These are phyloP conservation scores for Zosterops pallidus DNA, from an alignment of 2,113 vertebrate genomes.

Conservation along the genomic window DNA sequence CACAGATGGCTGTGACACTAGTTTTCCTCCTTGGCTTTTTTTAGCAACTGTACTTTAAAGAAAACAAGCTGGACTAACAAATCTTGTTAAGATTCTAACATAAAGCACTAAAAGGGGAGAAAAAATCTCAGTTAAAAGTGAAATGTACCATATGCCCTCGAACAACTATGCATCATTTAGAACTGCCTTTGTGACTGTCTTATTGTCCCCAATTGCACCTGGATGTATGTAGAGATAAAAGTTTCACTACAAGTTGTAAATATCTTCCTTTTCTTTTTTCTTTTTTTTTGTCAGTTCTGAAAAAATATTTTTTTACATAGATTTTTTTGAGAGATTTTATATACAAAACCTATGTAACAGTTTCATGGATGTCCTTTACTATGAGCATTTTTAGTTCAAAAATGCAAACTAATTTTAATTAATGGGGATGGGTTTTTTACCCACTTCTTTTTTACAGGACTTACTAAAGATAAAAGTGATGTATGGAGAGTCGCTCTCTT, in stretches of 20 bases:
- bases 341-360: constrained; percentile 1
- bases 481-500: neutral
- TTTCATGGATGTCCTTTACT: neutral
- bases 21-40: constrained; percentile 45
- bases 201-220: constrained; percentile 1
- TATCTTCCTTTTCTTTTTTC: constrained; percentile 23
- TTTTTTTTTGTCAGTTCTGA: neutral
- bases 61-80: constrained; percentile 59
- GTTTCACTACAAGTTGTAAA: constrained; percentile 2
- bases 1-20: constrained; percentile 50
- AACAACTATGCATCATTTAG: constrained; percentile 18
- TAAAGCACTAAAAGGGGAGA: constrained; percentile 40
- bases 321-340: neutral
- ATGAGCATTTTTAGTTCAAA: constrained; percentile 43
- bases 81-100: constrained; percentile 44
- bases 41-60: constrained; percentile 52
- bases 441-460: constrained; percentile 47
- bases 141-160: constrained; percentile 16
- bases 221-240: constrained; percentile 5
- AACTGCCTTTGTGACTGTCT: constrained; percentile 4
- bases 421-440: constrained; percentile 40
- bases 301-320: neutral
- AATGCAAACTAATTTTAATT: constrained; percentile 45
- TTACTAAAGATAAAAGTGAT: constrained; percentile 58
- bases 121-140: constrained; percentile 46